Conservation (phyloP, 2,797 vertebrate genomes). For the Morus bassanus region DNA sequence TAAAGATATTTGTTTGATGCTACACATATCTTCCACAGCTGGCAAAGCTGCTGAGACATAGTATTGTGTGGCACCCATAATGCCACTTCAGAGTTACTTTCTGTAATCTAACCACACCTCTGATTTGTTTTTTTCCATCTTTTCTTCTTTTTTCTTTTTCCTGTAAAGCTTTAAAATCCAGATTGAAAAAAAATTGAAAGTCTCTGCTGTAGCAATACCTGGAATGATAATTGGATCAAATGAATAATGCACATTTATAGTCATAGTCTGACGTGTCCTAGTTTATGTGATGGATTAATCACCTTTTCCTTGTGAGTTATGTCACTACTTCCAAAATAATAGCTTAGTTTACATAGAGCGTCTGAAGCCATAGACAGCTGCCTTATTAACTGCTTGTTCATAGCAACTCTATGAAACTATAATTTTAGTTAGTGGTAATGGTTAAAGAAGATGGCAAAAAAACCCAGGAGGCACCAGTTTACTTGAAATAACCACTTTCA, state of each 20-base stretch:
- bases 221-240: not conserved
- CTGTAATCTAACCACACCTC: not conserved
- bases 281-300: slow-evolving; percentile 42
- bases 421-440: not conserved
- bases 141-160: not conserved
- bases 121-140: accelerated
- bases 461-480: not conserved
- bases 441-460: not conserved
- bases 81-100: not conserved
- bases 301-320: slow-evolving; percentile 2
- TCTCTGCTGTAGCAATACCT: not conserved
- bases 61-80: not conserved
- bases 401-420: not conserved
- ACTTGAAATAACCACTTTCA: not conserved
- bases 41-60: not conserved
- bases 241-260: slow-evolving; percentile 18
- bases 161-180: not conserved
- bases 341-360: not conserved
- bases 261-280: not conserved
- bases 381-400: not conserved
- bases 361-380: not conserved
- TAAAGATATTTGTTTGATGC: not conserved
- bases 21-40: not conserved
- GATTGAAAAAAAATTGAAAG: not conserved
- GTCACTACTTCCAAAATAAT: slow-evolving; percentile 21